phyloP scores from a whole-genome alignment of 2,113 vertebrate genomes.

The Toxostoma redivivum region DNA sequence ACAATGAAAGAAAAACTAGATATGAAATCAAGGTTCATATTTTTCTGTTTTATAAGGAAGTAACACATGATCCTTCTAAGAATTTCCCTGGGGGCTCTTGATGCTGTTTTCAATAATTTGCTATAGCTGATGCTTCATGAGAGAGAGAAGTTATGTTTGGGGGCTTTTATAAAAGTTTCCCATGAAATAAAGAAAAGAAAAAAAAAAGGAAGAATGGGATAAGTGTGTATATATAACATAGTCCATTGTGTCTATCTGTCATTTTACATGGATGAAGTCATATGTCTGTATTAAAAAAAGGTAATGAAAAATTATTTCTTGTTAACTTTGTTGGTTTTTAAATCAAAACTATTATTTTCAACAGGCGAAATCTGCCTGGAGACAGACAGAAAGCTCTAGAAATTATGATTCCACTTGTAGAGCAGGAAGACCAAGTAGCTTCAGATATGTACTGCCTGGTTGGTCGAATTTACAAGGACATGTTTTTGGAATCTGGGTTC shows the following conservation, averaged over 20 bases:
- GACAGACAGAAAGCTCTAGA: conserved; percentile 92
- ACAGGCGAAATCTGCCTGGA: conserved; percentile 87
- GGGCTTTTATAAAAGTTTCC: neutral
- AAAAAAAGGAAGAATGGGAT: fast-evolving
- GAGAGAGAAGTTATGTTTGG: neutral
- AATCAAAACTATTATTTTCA: neutral
- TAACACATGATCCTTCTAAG: neutral
- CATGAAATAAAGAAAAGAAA: neutral
- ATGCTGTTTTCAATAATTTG: neutral
- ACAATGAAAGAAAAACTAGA: neutral
- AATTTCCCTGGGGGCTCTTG: neutral
- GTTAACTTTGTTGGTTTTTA: neutral
- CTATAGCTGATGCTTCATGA: neutral
- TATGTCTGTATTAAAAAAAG: neutral
- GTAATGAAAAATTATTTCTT: neutral
- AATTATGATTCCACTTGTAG: conserved; percentile 92
- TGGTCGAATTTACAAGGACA: conserved; percentile 96
- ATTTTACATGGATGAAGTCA: neutral
- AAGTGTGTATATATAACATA: neutral
- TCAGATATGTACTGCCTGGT: conserved; percentile 97
- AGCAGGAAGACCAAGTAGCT: conserved; percentile 88
- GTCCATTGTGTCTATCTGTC: neutral
- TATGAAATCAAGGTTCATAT: neutral
- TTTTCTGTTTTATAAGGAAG: neutral
- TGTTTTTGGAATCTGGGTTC: conserved; percentile 94